Evolutionary conservation across 2,113 vertebrate species (phyloP), one percentile per base, ranked within the genome.

Genomic region (Megaceryle torquata): DNA sequence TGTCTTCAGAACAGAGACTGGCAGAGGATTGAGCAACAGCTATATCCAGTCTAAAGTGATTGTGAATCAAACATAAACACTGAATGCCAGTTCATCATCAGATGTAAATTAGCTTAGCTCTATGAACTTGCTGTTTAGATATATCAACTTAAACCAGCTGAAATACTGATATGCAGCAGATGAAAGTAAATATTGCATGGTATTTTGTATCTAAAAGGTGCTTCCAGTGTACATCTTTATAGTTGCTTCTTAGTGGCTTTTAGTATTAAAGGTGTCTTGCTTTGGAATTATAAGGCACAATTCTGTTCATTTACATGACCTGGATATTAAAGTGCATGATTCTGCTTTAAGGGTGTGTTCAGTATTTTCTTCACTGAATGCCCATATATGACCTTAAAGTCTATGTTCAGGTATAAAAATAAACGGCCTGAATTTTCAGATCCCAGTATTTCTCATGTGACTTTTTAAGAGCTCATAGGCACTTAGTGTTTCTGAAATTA

Each of bases 391-490:
- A 8, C 75, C 88, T 90, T 46, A 37, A 77, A 80, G 56, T 83
- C 64, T 90, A 13, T 59, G 56, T 89, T 95, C 91, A 91, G 22
- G 9, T 60, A 31, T 61, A 78, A 53, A 92, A 94, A 68, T 81
- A 90, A 84, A 44, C 89, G 29, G 76, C 69, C 86, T 85, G n/a
- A 76, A 87, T 93, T 95, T 93, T 92, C 65, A 87, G 81, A 88
- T 53, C 5, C 1, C 18, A 18, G 6, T 48, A 14, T 77, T 84
- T 92, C 14, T 81, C 25, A 44, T 86, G 20, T 86, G 60, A 75
- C 72, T 86, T 93, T 84, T 39, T 79, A 59, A 91, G 39, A 84
- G 41, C 46, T 75, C 5, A 0, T 68, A 93, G 64, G 35, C 71
- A 67, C 24, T 88, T 68, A n/a, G 8, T 39, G 10, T 37, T 84